Evolutionary conservation across 2,797 vertebrate genomes (phyloP).

Genomic region (Danio choprae): DNA sequence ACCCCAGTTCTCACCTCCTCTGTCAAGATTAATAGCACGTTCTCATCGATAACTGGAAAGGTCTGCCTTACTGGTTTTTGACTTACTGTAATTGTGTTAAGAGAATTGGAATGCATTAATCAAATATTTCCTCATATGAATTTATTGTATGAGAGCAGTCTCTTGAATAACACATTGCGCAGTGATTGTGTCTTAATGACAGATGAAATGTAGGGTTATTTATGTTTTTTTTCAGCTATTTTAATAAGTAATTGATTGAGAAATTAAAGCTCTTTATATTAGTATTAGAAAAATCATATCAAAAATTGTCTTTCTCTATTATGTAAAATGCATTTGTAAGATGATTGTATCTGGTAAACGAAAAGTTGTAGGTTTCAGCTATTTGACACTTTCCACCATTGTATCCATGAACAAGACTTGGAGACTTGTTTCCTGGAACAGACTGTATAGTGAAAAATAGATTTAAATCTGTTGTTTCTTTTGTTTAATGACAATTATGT

Average conservation of each 20-base stretch:
- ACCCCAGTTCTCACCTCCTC: background rate
- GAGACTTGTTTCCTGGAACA: background rate
- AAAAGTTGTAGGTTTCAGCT: no score
- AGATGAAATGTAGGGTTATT: no score
- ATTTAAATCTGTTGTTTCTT: background rate
- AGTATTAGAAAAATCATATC: no score
- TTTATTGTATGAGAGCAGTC: no score
- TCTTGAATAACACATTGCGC: no score
- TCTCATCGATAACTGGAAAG: background rate
- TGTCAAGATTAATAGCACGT: background rate
- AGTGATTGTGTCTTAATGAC: no score
- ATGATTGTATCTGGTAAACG: no score
- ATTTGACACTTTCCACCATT: background rate
- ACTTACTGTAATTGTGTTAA: background rate
- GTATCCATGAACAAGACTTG: background rate
- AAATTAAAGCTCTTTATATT: no score
- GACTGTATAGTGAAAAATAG: background rate
- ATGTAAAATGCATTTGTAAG: no score
- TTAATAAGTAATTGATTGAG: no score
- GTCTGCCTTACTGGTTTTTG: background rate
- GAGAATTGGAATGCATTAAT: background rate
- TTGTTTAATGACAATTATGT: background rate
- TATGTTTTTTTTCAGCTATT: no score
- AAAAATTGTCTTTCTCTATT: no score
- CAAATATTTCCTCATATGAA: background rate